Conservation (phyloP, 2,888 invertebrate species). For the Plagiodera versicolora region DNA sequence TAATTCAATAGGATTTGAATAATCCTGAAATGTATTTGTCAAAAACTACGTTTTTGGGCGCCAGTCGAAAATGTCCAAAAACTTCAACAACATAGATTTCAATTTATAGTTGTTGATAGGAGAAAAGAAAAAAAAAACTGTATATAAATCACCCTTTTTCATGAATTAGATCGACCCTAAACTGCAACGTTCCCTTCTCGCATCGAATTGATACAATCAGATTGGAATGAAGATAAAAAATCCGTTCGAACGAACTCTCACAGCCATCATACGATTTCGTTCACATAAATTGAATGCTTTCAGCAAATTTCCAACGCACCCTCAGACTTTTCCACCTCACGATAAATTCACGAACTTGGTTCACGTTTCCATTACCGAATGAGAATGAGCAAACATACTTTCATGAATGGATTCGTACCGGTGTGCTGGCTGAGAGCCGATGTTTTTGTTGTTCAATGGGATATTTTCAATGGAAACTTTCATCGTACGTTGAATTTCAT, state of each 20-base stretch:
- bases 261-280: conserved; percentile 11
- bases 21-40: too few species aligned
- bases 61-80: too few species aligned
- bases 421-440: neutral
- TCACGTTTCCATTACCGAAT: conserved; percentile 29
- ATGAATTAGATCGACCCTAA: too few species aligned
- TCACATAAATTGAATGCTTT: conserved; percentile 28
- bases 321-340: conserved; percentile 5
- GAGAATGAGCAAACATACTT: conserved; percentile 27
- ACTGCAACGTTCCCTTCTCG: neutral
- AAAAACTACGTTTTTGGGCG: too few species aligned
- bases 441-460: too few species aligned
- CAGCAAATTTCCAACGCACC: conserved; percentile 17
- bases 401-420: conserved; percentile 20
- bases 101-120: too few species aligned
- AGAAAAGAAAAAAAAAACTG: too few species aligned
- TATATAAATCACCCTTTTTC: too few species aligned
- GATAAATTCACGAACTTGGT: conserved; percentile 12
- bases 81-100: too few species aligned
- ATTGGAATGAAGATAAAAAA: neutral
- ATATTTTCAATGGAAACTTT: too few species aligned
- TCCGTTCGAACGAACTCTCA: neutral
- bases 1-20: conserved; percentile 26
- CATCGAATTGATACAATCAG: neutral
- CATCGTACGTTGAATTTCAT: too few species aligned